Conservation (phyloP, 1,140 invertebrate species). For the Achroia grisella region DNA sequence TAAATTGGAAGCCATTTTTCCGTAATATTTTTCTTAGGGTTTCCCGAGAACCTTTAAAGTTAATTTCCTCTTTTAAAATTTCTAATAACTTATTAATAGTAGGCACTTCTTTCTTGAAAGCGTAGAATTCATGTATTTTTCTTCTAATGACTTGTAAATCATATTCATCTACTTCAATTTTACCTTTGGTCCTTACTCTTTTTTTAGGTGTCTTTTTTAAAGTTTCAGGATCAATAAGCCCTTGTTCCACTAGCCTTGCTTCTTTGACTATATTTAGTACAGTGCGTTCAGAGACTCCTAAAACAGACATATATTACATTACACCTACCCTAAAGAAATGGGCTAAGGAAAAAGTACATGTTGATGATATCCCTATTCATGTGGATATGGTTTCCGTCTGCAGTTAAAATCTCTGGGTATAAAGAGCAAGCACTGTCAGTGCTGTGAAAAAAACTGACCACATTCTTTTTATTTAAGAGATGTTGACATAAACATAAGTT, state of each 20-base stretch:
- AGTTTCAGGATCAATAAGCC: conserved; percentile 57
- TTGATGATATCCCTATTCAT: too few relatives aligned
- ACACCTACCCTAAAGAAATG: too few relatives aligned
- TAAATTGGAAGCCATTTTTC: conserved; percentile 65
- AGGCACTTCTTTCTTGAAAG: conserved; percentile 64
- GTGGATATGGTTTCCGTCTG: too few relatives aligned
- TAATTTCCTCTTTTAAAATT: conserved; percentile 62
- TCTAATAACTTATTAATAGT: conserved; percentile 60
- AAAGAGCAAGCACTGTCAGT: too few relatives aligned
- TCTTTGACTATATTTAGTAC: conserved; percentile 60
- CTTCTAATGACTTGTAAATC: conserved; percentile 59
- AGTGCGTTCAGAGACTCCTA: conserved; percentile 61
- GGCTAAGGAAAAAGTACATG: too few relatives aligned
- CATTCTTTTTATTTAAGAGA: too few relatives aligned
- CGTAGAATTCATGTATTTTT: conserved; percentile 64
- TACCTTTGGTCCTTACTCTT: conserved; percentile 57
- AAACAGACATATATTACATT: conserved; percentile 17
- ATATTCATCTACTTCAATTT: conserved; percentile 64
- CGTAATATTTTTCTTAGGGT: conserved; percentile 55
- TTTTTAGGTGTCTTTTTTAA: conserved; percentile 57
- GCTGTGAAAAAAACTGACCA: too few relatives aligned
- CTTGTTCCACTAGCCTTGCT: conserved; percentile 58
- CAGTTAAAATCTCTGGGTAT: too few relatives aligned
- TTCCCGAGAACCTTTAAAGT: conserved; percentile 61
- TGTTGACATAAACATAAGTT: too few relatives aligned